Evolutionary conservation across 1,140 invertebrate species (phyloP).

Genomic region (Elysia chlorotica): DNA sequence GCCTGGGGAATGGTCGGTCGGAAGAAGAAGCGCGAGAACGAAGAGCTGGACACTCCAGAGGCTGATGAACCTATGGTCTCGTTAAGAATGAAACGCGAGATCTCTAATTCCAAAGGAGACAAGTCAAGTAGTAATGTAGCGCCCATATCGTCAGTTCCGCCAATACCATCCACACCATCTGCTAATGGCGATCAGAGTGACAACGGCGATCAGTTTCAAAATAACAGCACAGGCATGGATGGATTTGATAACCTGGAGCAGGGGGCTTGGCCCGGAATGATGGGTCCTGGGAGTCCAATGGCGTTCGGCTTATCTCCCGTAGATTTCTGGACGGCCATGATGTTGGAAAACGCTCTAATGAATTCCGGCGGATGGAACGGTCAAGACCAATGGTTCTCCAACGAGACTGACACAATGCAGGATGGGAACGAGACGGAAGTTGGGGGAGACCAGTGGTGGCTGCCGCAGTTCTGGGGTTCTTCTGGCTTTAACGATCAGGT

Average conservation of each 20-base stretch:
- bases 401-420: too few species aligned
- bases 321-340: slow-evolving; percentile 12
- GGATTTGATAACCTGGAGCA: too few species aligned
- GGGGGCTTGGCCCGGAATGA: neutral
- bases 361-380: too few species aligned
- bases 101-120: neutral
- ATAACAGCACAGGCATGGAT: too few species aligned
- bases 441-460: too few species aligned
- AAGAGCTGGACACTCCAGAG: neutral
- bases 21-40: slow-evolving; percentile 2
- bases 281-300: neutral
- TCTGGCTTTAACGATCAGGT: too few species aligned
- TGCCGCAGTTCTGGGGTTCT: too few species aligned
- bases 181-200: neutral
- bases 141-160: too few species aligned
- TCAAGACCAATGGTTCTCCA: too few species aligned
- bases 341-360: slow-evolving; percentile 5
- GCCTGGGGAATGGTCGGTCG: slow-evolving; percentile 1
- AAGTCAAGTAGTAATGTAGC: neutral
- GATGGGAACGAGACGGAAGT: too few species aligned
- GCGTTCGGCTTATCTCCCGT: neutral
- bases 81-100: neutral
- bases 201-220: neutral
- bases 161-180: too few species aligned
- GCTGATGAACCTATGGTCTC: neutral